Evolutionary conservation across 2,113 vertebrate species (phyloP), one percentile per base, ranked within the genome.

Genomic region (Aegithalos caudatus): DNA sequence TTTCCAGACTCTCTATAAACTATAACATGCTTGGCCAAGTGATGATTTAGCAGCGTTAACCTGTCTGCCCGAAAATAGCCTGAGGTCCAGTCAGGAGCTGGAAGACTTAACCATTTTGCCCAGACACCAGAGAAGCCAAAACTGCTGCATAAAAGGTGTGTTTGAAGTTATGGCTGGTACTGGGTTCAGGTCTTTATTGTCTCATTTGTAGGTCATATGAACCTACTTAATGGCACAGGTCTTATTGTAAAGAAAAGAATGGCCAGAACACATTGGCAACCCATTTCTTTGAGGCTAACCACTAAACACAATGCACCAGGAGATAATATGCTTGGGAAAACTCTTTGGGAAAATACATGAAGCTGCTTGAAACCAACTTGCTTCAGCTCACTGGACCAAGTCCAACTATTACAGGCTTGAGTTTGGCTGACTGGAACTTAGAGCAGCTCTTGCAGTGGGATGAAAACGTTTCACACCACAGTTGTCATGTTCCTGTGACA

Each of bases 281-380:
- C 31, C 71, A 19, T 78, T 90, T 70, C 87, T 96, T 83, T 93
- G 90, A 95, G 93, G 93, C 80, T 95, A 96, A 96, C 94, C 93
- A 92, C 93, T 64, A 64, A 95, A 92, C 82, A 96, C 95, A 96
- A 96, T 88, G 88, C 44, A 88, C 44, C 64, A 88, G 76, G 35
- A 84, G 95, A 92, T 93, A 96, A 94, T 90, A 90, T 0, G 40
- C 88, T 97, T 96, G 93, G 92, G 95, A 96, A 97, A 97, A 90
- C 80, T 92, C 89, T 94, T 92, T 91, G 91, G 86, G 94, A 95
- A 95, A 96, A 72, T 65, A 67, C 5, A 5, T 76, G 76, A 93
- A 93, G 77, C 95, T 84, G 92, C 76, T 90, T 93, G 88, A 92
- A 95, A 86, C n/a, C 82, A 90, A 24, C 90, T 78, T 71, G 70